phyloP scores from a whole-genome alignment of 2,888 invertebrate species.

The Melitaea athalia region DNA sequence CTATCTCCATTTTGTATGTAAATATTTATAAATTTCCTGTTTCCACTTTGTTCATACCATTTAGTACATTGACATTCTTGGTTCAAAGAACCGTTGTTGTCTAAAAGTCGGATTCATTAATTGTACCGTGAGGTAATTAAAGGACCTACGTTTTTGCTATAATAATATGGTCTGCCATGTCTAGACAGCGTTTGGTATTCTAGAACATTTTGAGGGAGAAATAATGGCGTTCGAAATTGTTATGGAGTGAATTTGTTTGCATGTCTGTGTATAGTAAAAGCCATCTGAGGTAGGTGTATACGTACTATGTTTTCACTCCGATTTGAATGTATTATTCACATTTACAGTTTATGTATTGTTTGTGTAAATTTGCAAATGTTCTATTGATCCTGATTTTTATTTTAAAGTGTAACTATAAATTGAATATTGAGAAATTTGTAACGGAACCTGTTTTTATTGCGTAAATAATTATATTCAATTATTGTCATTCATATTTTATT shows the following conservation, averaged over 20 bases:
- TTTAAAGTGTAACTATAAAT: too few relatives aligned
- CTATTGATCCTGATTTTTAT: too few relatives aligned
- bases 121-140: constrained; percentile 12
- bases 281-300: too few relatives aligned
- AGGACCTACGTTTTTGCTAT: constrained; percentile 15
- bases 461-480: too few relatives aligned
- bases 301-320: too few relatives aligned
- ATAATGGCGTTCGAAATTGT: constrained; percentile 5
- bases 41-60: constrained; percentile 15
- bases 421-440: too few relatives aligned
- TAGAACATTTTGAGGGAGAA: constrained; percentile 4
- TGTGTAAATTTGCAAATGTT: too few relatives aligned
- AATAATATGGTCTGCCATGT: constrained; percentile 9
- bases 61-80: constrained; percentile 48
- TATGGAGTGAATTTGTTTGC: not conserved
- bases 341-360: too few relatives aligned
- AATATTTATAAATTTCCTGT: not conserved
- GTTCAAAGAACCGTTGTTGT: constrained; percentile 62
- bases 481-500: too few relatives aligned
- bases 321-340: too few relatives aligned
- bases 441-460: too few relatives aligned
- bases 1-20: too few relatives aligned
- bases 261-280: not conserved
- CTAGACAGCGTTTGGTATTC: constrained; percentile 8
- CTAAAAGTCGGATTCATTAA: constrained; percentile 52